phyloP scores from a whole-genome alignment of 2,888 invertebrate species.

The Oxycera nigricornis region DNA sequence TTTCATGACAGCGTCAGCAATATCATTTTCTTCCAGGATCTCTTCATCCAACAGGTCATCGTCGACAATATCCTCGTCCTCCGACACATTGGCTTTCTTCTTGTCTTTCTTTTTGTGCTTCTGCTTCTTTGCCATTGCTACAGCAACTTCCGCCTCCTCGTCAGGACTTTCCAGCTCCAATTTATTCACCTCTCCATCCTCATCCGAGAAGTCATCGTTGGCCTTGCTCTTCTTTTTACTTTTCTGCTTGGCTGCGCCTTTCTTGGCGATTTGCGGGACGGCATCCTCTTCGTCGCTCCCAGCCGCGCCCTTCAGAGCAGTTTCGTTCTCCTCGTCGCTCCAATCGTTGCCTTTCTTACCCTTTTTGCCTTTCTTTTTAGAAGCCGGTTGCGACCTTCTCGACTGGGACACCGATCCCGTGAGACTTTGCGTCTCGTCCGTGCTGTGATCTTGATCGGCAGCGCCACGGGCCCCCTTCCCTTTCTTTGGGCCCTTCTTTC shows the following conservation, averaged over 20 bases:
- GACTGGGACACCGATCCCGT: constrained; percentile 18
- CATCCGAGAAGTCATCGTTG: constrained; percentile 45
- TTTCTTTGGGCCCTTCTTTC: constrained; percentile 53
- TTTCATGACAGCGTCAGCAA: too few species aligned
- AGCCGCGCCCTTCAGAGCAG: constrained; percentile 46
- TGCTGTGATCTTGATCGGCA: constrained; percentile 43
- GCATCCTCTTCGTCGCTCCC: constrained; percentile 42
- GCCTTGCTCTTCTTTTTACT: constrained; percentile 58
- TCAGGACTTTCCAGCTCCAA: constrained; percentile 53
- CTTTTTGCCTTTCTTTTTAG: constrained; percentile 58
- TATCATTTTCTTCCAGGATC: background rate
- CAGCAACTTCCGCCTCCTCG: constrained; percentile 51
- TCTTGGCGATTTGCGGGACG: constrained; percentile 40
- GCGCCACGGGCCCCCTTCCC: constrained; percentile 45
- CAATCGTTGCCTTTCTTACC: constrained; percentile 65
- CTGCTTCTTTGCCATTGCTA: constrained; percentile 57
- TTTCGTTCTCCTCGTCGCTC: constrained; percentile 62
- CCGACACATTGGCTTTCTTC: background rate
- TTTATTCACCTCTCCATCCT: constrained; percentile 56
- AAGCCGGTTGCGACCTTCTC: constrained; percentile 33
- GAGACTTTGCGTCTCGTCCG: constrained; percentile 46
- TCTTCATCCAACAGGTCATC: constrained; percentile 53
- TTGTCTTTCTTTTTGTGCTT: constrained; percentile 54
- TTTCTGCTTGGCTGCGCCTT: constrained; percentile 41
- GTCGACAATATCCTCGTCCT: constrained; percentile 51